Evolutionary conservation across 1,140 invertebrate genomes (phyloP), one percentile per base, ranked within the genome.

Genomic region (Drosophila leontia): DNA sequence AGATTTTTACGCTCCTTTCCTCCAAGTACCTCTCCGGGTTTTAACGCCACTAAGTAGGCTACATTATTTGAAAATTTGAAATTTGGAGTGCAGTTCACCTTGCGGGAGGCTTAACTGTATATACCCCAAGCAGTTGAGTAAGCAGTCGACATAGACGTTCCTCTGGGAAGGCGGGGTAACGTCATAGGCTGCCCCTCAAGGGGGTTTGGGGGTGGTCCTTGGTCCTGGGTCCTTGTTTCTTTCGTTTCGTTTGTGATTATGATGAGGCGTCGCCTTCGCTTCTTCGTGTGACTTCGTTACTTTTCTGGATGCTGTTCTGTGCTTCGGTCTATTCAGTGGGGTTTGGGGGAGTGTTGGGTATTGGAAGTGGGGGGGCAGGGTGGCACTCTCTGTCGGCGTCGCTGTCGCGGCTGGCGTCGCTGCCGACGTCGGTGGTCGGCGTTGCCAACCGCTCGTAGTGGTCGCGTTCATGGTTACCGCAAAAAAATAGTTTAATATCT

Each of bases 401-500:
- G 39, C 56, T 60, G 70, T 17, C 62, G 53, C 67, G n/a, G 69
- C 29, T 8, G 58, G 29, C 80, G 80, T 68, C 55, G 69, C 74
- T 48, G 80, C 53, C 63, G 69, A 48, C 77, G 59, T 72, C 80
- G 63, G 81, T 82, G 64, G 76, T 78, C 75, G 68, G 12, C 77
- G 76, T 80, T 79, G 75, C 68, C 85, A 90, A 83, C 84, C 79
- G 82, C 79, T 91, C 82, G 82, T 90, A 90, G 91, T 87, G 91
- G 91, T 92, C 91, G 91, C 87, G 91, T 92, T 92, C 88, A 92
- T 92, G 85, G 88, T 92, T 92, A 92, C 91, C 91, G 88, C 91
- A 92, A 92, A 92, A 87, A 92, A 92, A 91, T 92, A 92, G 91
- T 92, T 92, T 92, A 92, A 92, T 92, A 92, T 84, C 85, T 84